A percentile compares a stretch with the other conserved stretches of the same genome.
Conservation (phyloP, 2,113 vertebrate species). For the Illadopsis cleaveri region DNA sequence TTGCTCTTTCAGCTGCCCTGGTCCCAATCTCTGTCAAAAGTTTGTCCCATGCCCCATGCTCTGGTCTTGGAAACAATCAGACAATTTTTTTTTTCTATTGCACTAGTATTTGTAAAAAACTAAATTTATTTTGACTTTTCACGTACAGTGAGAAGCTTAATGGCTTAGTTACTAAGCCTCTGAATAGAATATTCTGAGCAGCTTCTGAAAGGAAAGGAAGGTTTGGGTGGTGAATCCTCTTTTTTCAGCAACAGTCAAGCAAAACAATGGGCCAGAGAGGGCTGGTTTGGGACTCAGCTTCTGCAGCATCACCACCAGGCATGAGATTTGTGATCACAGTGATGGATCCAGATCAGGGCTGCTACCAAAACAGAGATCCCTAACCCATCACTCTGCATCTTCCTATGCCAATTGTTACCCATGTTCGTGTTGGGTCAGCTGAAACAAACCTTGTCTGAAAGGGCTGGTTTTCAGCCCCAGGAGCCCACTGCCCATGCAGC, state of each 20-base stretch:
- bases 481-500: rapidly evolving
- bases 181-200: background rate
- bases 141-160: background rate
- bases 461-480: background rate
- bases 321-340: background rate
- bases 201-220: background rate
- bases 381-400: rapidly evolving
- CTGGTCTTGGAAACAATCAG: background rate
- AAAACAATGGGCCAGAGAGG: background rate
- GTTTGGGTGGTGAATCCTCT: background rate
- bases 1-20: background rate
- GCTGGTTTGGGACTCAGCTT: background rate
- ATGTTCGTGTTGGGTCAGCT: rapidly evolving
- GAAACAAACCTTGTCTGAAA: background rate
- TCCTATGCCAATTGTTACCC: background rate
- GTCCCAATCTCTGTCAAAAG: background rate
- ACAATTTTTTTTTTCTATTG: background rate
- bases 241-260: background rate
- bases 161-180: background rate
- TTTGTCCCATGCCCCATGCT: background rate
- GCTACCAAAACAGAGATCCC: background rate
- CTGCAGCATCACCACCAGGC: rapidly evolving
- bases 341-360: background rate
- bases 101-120: background rate
- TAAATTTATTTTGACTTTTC: background rate